These are phyloP conservation scores for Quadroppia sp. DNA, from an alignment of 2,888 invertebrate genomes.

Conservation along the genomic window DNA sequence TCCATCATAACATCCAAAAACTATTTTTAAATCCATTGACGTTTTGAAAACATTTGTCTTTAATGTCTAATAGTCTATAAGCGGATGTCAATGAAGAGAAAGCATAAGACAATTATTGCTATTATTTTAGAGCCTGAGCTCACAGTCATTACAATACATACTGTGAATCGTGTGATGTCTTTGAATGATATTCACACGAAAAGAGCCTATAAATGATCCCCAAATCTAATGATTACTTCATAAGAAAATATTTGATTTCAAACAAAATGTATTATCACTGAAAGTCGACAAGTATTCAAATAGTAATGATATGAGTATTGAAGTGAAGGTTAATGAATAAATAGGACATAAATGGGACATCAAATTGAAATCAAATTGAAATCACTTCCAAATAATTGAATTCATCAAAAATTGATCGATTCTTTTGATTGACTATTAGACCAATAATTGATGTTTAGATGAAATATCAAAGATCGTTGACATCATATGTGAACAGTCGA, in stretches of 20 bases:
- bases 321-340: slow-evolving; percentile 33
- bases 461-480: slow-evolving; percentile 10
- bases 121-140: not conserved
- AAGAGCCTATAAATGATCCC: not conserved
- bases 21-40: not conserved
- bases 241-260: slow-evolving; percentile 8
- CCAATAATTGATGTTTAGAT: not conserved
- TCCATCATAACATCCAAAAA: not conserved
- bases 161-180: slow-evolving; percentile 5
- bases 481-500: not conserved
- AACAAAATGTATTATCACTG: slow-evolving; percentile 7
- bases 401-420: not conserved
- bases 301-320: not conserved
- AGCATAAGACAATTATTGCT: not conserved
- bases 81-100: slow-evolving; percentile 1
- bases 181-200: not conserved
- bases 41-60: not conserved
- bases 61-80: not conserved
- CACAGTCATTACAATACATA: not conserved
- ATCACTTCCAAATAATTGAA: too few relatives aligned
- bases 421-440: not conserved
- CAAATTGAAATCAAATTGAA: not conserved
- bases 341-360: not conserved
- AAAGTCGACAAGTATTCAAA: slow-evolving; percentile 4
- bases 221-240: not conserved